Evolutionary conservation across 2,113 vertebrate genomes (phyloP).

Genomic region (Donacobius atricapilla): DNA sequence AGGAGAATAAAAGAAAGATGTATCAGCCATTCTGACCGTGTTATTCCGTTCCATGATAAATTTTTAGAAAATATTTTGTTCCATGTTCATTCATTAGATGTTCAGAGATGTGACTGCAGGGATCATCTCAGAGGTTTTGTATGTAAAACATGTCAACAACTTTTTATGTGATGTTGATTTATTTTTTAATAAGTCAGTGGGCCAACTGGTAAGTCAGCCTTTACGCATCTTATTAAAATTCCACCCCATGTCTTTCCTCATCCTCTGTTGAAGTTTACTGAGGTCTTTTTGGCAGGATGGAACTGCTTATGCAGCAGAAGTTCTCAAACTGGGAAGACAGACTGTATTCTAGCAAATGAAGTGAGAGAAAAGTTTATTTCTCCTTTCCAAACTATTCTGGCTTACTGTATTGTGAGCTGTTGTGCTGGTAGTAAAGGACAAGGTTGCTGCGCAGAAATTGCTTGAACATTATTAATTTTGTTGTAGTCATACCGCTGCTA

Average conservation of each 20-base stretch:
- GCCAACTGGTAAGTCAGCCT: background rate
- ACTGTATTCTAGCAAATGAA: background rate
- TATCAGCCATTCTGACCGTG: background rate
- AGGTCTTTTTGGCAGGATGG: slow-evolving; percentile 12
- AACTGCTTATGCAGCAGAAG: slow-evolving; percentile 33
- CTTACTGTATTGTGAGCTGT: background rate
- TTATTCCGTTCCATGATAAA: background rate
- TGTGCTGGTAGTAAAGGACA: background rate
- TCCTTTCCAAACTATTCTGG: background rate
- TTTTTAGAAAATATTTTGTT: background rate
- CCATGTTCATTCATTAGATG: background rate
- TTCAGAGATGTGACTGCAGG: background rate
- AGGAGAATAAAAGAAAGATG: background rate
- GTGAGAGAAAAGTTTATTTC: background rate
- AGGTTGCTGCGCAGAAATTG: background rate
- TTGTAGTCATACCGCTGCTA: background rate
- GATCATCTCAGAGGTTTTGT: background rate
- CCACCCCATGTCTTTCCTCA: background rate
- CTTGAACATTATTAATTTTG: background rate
- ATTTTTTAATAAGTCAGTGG: background rate
- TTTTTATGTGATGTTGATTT: background rate
- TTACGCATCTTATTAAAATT: slow-evolving; percentile 12
- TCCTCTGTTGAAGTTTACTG: slow-evolving; percentile 22
- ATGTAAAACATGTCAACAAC: background rate
- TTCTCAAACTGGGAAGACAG: background rate